phyloP scores from a whole-genome alignment of 2,113 vertebrate genomes.

The Entomyzon cyanotis region DNA sequence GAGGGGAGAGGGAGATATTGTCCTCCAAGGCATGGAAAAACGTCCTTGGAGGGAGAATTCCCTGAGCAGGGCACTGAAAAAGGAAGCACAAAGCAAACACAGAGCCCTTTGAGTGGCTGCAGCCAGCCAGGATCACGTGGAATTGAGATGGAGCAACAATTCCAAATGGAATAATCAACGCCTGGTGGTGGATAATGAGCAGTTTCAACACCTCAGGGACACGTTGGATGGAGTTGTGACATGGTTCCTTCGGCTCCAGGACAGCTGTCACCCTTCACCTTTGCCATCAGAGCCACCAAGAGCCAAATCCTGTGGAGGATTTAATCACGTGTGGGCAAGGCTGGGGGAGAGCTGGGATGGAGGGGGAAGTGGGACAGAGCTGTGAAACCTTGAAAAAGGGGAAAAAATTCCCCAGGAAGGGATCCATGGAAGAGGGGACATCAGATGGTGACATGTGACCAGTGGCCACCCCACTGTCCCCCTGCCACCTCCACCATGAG shows the following conservation, averaged over 20 bases:
- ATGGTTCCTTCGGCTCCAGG: neutral
- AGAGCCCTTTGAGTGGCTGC: neutral
- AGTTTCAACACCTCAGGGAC: neutral
- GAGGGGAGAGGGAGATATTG: neutral
- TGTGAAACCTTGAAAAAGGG: neutral
- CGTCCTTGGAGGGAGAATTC: neutral
- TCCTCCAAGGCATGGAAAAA: neutral
- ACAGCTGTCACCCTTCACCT: neutral
- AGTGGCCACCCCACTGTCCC: neutral
- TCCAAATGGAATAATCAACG: neutral
- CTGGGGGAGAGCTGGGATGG: neutral
- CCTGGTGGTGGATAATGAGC: neutral
- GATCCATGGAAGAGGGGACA: neutral
- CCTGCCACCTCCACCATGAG: neutral
- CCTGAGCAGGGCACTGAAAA: neutral
- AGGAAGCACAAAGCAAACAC: neutral
- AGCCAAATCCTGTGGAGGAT: accelerated
- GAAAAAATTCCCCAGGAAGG: neutral
- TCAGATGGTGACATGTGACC: neutral
- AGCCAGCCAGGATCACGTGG: neutral
- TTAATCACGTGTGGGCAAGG: neutral
- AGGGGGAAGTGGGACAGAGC: neutral
- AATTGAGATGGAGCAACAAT: neutral
- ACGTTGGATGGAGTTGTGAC: neutral
- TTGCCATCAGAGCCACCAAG: neutral